Conservation (phyloP, 2,797 vertebrate genomes). For the Acestrorhynchus altus region DNA sequence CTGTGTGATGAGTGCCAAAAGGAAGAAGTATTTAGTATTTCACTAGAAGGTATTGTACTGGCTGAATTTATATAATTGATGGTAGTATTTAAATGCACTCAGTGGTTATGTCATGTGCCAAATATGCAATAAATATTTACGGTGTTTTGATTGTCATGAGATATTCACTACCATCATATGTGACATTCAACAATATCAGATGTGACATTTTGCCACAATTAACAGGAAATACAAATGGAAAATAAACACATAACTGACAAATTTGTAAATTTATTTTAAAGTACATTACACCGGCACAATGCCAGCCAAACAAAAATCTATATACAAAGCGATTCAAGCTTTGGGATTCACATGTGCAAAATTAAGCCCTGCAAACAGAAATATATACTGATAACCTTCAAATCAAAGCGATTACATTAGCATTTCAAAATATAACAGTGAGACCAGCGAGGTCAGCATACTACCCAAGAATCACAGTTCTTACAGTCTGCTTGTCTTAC, state of each 20-base stretch:
- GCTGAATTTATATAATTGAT: neutral
- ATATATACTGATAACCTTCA: neutral
- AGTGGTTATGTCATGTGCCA: too few relatives aligned
- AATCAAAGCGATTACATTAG: neutral
- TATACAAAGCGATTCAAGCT: constrained; percentile 22
- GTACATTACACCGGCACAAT: constrained; percentile 4
- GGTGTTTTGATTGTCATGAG: too few relatives aligned
- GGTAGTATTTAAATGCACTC: too few relatives aligned
- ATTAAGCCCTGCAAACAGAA: constrained; percentile 5
- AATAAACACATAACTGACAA: neutral
- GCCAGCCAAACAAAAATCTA: constrained; percentile 2
- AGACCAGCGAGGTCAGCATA: neutral
- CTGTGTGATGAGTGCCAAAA: neutral
- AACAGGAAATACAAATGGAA: neutral
- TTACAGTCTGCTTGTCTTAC: neutral
- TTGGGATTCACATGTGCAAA: constrained; percentile 30
- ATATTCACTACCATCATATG: too few relatives aligned
- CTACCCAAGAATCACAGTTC: constrained; percentile 7
- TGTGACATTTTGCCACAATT: neutral
- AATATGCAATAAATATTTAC: too few relatives aligned
- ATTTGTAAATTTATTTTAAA: constrained; percentile 35
- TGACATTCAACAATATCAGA: neutral
- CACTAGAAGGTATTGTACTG: neutral
- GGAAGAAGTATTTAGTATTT: neutral
- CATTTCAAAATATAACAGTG: constrained; percentile 12